phyloP scores from a whole-genome alignment of 2,888 invertebrate genomes.

The Lochmaea crataegi region DNA sequence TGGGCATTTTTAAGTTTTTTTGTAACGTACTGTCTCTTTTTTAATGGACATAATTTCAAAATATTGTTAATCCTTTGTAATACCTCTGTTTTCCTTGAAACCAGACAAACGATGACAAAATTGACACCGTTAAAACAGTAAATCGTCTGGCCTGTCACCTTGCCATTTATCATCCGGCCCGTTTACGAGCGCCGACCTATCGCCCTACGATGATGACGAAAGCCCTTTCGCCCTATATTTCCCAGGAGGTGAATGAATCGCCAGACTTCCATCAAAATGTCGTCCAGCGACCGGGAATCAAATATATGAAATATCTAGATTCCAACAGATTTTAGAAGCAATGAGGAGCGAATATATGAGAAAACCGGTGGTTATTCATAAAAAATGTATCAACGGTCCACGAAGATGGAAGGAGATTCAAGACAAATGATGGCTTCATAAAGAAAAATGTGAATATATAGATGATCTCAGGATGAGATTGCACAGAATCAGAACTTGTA shows the following conservation, averaged over 20 bases:
- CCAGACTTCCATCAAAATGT: constrained; percentile 55
- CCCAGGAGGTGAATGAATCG: constrained; percentile 52
- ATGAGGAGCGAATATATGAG: constrained; percentile 15
- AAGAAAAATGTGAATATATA: background rate
- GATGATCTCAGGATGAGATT: background rate
- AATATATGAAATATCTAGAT: constrained; percentile 25
- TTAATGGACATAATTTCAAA: background rate
- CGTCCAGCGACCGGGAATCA: constrained; percentile 47
- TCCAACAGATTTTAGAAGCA: constrained; percentile 5
- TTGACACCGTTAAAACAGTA: constrained; percentile 50
- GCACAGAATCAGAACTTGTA: background rate
- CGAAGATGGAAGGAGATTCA: constrained; percentile 1
- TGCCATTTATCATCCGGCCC: constrained; percentile 49
- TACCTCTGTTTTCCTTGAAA: constrained; percentile 1
- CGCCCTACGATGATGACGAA: constrained; percentile 38
- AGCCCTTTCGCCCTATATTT: constrained; percentile 43
- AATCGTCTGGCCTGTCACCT: constrained; percentile 51
- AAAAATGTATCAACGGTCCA: background rate
- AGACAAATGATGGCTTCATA: background rate
- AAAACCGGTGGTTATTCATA: background rate
- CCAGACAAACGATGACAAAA: constrained; percentile 40
- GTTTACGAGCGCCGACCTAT: constrained; percentile 3
- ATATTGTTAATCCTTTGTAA: background rate
- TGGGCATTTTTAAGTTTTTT: constrained; percentile 21
- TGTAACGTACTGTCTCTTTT: constrained; percentile 7